Evolutionary conservation across 2,888 invertebrate species (phyloP), one percentile per base, ranked within the genome.

Genomic region (Pseudeuparius sepicola): DNA sequence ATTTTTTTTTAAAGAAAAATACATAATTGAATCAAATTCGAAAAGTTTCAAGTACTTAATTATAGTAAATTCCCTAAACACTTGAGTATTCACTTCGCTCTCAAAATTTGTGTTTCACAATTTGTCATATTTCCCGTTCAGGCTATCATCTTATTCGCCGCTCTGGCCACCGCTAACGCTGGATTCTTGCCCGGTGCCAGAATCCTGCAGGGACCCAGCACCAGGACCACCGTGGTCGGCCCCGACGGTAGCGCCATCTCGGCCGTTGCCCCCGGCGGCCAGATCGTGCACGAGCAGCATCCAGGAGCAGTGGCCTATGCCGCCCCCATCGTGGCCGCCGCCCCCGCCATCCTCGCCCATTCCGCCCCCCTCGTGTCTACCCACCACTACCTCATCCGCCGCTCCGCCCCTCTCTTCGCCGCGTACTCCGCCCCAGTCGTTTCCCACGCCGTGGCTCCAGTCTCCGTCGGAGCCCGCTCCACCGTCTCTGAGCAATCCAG

Each of bases 171-270:
- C 7, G 37, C 37, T 16, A 38, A 36, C 12, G 48, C 46, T 14
- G 40, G 40, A 17, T 5, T 47, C 3, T n/a, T 48, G 4, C 39
- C 38, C 13, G 32, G 46, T 2, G 35, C 40, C 2, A 36, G 40
- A n/a, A 37, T 40, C 25, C 6, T 54, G 6, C 52, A 55, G 47
- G 54, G 54, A 31, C 53, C 54, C 9, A 53, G 52, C 42, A 49
- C 46, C 28, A 54, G 46, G 29, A 50, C 53, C 14, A 54, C 53
- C 7, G 41, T 53, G 4, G 45, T 54, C n/a, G 54, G 54, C 14
- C 50, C 51, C 14, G 53, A 55, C 31, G 54, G 54, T 14, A 54
- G 53, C 34, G 46, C 48, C 13, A 54, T 53, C 35, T 49, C 50
- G 2, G 44, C 55, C 12, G 47, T 48, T 11, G 43, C 50, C 17